Evolutionary conservation across 2,888 invertebrate genomes (phyloP).

Genomic region (Monoplex corrugatus): DNA sequence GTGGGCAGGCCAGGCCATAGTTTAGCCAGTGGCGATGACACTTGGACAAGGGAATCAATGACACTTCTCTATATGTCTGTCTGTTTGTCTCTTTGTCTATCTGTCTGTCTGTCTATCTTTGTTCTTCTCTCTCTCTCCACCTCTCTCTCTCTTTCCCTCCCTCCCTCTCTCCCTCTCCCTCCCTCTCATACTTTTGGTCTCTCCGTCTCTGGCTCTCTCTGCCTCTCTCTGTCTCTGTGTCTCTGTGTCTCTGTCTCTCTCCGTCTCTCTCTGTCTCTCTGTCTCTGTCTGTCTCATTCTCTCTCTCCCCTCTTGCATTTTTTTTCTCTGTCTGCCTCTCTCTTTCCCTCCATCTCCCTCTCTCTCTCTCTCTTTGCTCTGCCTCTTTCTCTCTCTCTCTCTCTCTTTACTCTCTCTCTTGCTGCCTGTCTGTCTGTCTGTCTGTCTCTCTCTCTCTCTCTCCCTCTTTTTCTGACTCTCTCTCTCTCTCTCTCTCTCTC

Average conservation of each 20-base stretch:
- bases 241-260: no score
- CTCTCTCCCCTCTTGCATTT: neutral
- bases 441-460: neutral
- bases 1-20: no score
- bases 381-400: neutral
- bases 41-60: neutral
- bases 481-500: neutral
- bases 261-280: neutral
- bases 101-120: no score
- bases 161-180: no score
- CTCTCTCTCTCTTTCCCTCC: no score
- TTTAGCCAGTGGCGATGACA: neutral
- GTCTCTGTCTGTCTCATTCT: neutral
- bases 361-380: conserved; percentile 15
- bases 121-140: no score
- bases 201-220: no score
- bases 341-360: neutral
- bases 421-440: neutral
- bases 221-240: no score
- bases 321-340: neutral
- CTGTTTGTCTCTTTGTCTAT: no score
- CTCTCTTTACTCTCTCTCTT: neutral
- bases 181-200: no score
- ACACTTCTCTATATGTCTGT: no score
- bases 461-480: conserved; percentile 1